These are phyloP conservation scores for Drosophila siamana DNA, from an alignment of 2,888 invertebrate genomes.

Conservation along the genomic window DNA sequence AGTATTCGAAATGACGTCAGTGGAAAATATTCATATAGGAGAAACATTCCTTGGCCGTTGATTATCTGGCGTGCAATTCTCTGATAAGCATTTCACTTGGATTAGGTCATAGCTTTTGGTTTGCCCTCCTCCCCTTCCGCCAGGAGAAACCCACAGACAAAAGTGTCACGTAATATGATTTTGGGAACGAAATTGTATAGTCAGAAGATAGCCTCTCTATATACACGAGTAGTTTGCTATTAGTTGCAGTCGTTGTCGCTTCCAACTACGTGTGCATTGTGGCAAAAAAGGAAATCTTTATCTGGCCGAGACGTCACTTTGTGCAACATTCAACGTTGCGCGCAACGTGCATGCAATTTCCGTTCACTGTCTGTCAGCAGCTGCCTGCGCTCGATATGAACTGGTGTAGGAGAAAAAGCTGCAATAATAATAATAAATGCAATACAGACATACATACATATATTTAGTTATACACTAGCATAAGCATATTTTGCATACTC, in stretches of 20 bases:
- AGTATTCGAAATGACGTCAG: constrained; percentile 43
- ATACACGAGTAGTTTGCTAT: not conserved
- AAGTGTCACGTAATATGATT: constrained; percentile 51
- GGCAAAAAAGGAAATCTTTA: constrained; percentile 54
- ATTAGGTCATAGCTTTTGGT: constrained; percentile 14
- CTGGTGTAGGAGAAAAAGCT: constrained; percentile 39
- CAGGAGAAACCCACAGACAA: constrained; percentile 1
- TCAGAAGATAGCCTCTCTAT: not conserved
- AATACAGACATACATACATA: no score
- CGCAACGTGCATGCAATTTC: constrained; percentile 56
- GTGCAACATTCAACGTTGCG: constrained; percentile 36
- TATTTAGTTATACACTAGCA: constrained; percentile 14
- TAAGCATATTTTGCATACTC: constrained; percentile 31
- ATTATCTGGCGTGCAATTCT: constrained; percentile 11
- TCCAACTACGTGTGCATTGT: constrained; percentile 42
- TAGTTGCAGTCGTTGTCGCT: constrained; percentile 5
- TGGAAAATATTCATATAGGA: not conserved
- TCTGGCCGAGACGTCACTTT: constrained; percentile 45
- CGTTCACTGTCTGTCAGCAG: constrained; percentile 58
- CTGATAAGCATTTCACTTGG: constrained; percentile 16
- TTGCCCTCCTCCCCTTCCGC: not conserved
- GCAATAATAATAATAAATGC: constrained; percentile 41
- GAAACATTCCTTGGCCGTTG: not conserved
- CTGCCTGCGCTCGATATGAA: constrained; percentile 45
- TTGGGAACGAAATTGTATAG: not conserved